These are phyloP conservation scores for Penaeus chinensis DNA, from an alignment of 1,140 invertebrate genomes.

Conservation along the genomic window DNA sequence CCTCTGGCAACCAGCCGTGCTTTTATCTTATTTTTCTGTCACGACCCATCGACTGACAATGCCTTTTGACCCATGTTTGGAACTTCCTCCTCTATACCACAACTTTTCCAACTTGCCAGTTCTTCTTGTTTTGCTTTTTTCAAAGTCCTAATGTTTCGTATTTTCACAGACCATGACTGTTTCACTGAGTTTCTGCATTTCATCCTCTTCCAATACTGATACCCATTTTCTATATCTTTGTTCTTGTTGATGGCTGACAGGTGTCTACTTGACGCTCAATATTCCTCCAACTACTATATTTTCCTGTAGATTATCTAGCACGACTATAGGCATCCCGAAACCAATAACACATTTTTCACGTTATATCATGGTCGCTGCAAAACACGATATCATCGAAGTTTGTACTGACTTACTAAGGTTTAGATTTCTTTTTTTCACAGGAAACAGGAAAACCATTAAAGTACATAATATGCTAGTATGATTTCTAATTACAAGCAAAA, in stretches of 20 bases:
- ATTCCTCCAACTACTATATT: background rate
- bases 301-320: background rate
- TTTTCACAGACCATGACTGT: background rate
- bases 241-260: background rate
- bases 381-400: no score
- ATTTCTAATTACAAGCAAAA: no score
- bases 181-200: slow-evolving; percentile 21
- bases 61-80: slow-evolving; percentile 4
- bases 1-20: slow-evolving; percentile 19
- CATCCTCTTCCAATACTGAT: slow-evolving; percentile 19
- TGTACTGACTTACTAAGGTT: no score
- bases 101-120: slow-evolving; percentile 3
- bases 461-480: no score
- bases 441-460: no score
- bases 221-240: background rate
- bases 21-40: slow-evolving; percentile 32
- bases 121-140: background rate
- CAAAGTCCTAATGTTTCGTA: background rate
- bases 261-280: background rate
- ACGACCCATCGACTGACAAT: slow-evolving; percentile 29
- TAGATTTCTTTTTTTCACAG: no score
- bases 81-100: background rate
- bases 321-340: no score
- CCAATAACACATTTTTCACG: no score
- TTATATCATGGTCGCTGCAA: no score